These are phyloP conservation scores for Sebastes matsubarae DNA, from an alignment of 2,797 vertebrate species.

Conservation along the genomic window DNA sequence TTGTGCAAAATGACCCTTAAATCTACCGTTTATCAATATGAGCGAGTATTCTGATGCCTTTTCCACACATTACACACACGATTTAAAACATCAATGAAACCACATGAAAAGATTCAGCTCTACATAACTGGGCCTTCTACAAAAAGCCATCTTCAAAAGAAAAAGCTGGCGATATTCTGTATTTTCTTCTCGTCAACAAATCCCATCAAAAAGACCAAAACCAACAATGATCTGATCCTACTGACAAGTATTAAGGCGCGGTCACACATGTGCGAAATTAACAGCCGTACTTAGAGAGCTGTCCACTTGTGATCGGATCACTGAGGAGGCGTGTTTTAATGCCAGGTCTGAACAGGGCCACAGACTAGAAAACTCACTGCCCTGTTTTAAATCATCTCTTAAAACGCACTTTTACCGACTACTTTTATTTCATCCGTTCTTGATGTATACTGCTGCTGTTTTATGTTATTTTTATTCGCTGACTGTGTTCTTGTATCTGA, in stretches of 20 bases:
- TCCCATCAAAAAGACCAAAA: not conserved
- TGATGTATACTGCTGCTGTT: not conserved
- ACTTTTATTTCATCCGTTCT: not conserved
- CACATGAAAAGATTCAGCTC: not conserved
- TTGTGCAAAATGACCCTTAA: not conserved
- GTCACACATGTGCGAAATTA: too few relatives aligned
- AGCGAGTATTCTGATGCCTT: not conserved
- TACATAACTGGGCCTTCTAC: not conserved
- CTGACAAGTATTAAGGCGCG: too few relatives aligned
- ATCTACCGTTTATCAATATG: not conserved
- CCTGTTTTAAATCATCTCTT: not conserved
- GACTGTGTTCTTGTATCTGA: not conserved
- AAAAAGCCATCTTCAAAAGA: not conserved
- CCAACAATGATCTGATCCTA: not conserved
- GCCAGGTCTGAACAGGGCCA: fast-evolving
- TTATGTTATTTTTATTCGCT: not conserved
- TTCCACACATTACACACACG: not conserved
- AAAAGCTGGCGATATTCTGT: not conserved
- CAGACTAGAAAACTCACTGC: not conserved
- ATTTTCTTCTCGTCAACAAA: not conserved
- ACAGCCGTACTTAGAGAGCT: too few relatives aligned
- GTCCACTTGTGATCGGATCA: too few relatives aligned
- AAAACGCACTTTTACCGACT: not conserved
- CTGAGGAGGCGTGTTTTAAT: too few relatives aligned
- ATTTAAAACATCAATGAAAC: not conserved